phyloP scores from a whole-genome alignment of 2,113 vertebrate genomes.

The Nycticebus coucang region DNA sequence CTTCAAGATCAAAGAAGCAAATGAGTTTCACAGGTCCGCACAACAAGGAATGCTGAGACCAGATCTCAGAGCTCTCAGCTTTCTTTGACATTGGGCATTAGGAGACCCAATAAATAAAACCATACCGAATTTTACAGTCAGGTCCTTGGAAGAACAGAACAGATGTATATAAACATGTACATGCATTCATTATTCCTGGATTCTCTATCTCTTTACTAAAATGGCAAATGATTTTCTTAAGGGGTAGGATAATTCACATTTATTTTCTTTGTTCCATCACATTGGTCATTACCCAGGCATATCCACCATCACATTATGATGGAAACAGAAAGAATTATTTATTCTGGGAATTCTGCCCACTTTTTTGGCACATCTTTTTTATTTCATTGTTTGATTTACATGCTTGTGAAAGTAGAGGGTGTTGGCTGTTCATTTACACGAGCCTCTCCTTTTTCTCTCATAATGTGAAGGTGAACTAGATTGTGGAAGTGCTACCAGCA shows the following conservation, averaged over 20 bases:
- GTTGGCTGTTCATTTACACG: neutral
- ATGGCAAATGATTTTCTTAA: constrained; percentile 9
- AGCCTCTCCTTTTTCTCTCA: neutral
- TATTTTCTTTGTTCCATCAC: neutral
- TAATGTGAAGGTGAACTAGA: neutral
- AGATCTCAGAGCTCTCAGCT: neutral
- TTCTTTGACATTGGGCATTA: neutral
- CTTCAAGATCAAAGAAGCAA: neutral
- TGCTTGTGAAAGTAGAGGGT: neutral
- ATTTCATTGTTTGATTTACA: constrained; percentile 52
- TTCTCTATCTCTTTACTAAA: neutral
- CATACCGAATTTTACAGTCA: neutral
- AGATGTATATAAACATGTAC: neutral
- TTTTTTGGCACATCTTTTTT: constrained; percentile 26
- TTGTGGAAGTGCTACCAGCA: neutral
- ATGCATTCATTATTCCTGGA: neutral
- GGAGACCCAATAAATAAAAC: neutral
- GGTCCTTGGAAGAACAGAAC: neutral
- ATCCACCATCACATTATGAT: neutral
- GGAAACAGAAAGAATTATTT: constrained; percentile 32
- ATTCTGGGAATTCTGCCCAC: constrained; percentile 29
- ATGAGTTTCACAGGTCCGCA: neutral
- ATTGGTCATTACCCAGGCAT: neutral
- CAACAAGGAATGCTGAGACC: neutral
- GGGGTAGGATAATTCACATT: constrained; percentile 36